These are phyloP conservation scores for Zaprionus kolodkinae DNA, from an alignment of 1,140 invertebrate genomes.

Conservation along the genomic window DNA sequence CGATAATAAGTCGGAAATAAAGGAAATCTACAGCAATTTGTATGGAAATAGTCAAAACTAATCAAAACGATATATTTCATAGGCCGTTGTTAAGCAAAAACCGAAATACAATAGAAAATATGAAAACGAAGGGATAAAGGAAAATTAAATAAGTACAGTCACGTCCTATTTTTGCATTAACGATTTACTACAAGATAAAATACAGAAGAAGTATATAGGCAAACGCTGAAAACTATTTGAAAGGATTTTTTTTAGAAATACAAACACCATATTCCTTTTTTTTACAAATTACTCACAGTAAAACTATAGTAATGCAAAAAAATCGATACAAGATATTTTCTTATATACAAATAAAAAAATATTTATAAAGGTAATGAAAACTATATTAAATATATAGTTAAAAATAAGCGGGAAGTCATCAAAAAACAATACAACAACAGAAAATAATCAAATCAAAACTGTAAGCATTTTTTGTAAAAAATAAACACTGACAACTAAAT, in stretches of 20 bases:
- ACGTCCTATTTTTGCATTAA: constrained; percentile 84
- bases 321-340: constrained; percentile 71
- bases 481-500: constrained; percentile 50
- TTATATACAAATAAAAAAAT: constrained; percentile 65
- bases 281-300: constrained; percentile 60
- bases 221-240: constrained; percentile 49
- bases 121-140: constrained; percentile 31
- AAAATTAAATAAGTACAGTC: constrained; percentile 79
- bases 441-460: constrained; percentile 70
- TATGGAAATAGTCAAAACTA: constrained; percentile 74
- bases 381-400: constrained; percentile 11
- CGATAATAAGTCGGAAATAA: constrained; percentile 48
- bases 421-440: constrained; percentile 59
- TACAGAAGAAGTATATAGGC: constrained; percentile 19
- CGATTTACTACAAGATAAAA: constrained; percentile 76
- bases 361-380: constrained; percentile 24
- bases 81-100: constrained; percentile 63
- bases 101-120: constrained; percentile 52
- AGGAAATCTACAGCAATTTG: constrained; percentile 55
- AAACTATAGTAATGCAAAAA: constrained; percentile 49
- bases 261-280: constrained; percentile 72
- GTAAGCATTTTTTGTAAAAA: constrained; percentile 75
- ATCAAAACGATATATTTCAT: constrained; percentile 67
- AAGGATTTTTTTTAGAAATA: constrained; percentile 61
- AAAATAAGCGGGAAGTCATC: constrained; percentile 41